Evolutionary conservation across 2,888 invertebrate genomes (phyloP).

Genomic region (Pteria penguin): DNA sequence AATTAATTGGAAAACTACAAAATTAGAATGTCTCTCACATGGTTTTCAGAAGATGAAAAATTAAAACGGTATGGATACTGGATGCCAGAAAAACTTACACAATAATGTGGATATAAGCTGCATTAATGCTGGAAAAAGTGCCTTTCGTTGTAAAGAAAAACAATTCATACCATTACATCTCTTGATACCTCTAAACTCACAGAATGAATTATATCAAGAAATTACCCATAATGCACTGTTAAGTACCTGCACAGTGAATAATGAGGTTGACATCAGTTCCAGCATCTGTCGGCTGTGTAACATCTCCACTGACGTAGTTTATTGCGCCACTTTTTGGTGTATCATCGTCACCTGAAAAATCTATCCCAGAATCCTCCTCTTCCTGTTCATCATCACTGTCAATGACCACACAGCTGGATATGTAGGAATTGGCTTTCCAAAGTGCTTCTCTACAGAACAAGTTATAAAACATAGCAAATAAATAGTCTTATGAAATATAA

Average conservation of each 20-base stretch:
- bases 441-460: conserved; percentile 64
- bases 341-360: conserved; percentile 52
- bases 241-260: conserved; percentile 80
- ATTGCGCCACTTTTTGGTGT: conserved; percentile 55
- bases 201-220: too few relatives aligned
- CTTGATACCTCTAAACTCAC: too few relatives aligned
- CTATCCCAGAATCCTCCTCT: conserved; percentile 38
- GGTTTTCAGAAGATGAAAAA: too few relatives aligned
- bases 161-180: too few relatives aligned
- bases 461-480: background rate
- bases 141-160: too few relatives aligned
- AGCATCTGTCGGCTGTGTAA: conserved; percentile 75
- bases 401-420: conserved; percentile 63
- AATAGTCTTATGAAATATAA: background rate
- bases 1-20: too few relatives aligned
- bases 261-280: conserved; percentile 69
- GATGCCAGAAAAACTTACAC: too few relatives aligned
- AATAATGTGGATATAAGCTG: too few relatives aligned
- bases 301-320: conserved; percentile 79
- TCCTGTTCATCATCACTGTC: conserved; percentile 62
- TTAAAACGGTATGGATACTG: too few relatives aligned
- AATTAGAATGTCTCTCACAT: too few relatives aligned
- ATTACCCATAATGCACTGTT: too few relatives aligned
- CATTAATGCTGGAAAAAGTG: too few relatives aligned
- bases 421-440: conserved; percentile 73